Conservation (phyloP, 2,113 vertebrate genomes). For the Lota lota region DNA sequence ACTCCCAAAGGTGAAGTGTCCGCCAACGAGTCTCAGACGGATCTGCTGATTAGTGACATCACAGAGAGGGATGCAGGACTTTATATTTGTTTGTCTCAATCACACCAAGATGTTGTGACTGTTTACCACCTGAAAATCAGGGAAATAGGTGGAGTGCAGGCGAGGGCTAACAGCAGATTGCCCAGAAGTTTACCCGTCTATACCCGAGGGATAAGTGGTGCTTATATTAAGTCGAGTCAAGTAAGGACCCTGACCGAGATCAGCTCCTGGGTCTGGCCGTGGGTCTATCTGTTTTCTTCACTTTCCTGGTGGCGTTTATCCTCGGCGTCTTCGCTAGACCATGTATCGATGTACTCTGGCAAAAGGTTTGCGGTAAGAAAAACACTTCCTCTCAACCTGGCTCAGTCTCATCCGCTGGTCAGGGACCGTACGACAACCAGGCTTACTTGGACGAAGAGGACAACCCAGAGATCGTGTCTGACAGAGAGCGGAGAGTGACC, state of each 20-base stretch:
- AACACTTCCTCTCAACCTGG: slow-evolving; percentile 2
- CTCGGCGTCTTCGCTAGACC: slow-evolving; percentile 83
- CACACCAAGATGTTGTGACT: slow-evolving; percentile 44
- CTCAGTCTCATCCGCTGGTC: slow-evolving; percentile 15
- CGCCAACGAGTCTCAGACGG: slow-evolving; percentile 32
- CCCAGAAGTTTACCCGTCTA: slow-evolving; percentile 40
- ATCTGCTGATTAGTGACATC: slow-evolving; percentile 55
- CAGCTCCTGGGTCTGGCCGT: slow-evolving; percentile 72
- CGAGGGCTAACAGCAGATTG: slow-evolving; percentile 15
- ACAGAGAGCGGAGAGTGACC: slow-evolving; percentile 59
- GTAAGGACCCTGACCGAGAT: not conserved
- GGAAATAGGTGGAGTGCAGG: slow-evolving; percentile 24
- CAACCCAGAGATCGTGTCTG: not conserved
- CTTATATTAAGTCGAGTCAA: no score
- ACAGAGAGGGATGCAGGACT: slow-evolving; percentile 55
- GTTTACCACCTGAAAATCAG: slow-evolving; percentile 64
- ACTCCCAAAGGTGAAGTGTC: slow-evolving; percentile 62
- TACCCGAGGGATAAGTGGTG: not conserved
- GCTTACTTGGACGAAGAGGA: slow-evolving; percentile 64
- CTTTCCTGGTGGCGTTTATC: slow-evolving; percentile 83
- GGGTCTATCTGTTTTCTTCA: slow-evolving; percentile 82
- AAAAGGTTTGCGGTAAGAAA: slow-evolving; percentile 45
- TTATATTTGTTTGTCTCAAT: slow-evolving; percentile 60
- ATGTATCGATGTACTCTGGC: slow-evolving; percentile 71
- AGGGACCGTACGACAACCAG: slow-evolving; percentile 72